Evolutionary conservation across 1,140 invertebrate genomes (phyloP), one percentile per base, ranked within the genome.

Genomic region (Drosophila orosa): DNA sequence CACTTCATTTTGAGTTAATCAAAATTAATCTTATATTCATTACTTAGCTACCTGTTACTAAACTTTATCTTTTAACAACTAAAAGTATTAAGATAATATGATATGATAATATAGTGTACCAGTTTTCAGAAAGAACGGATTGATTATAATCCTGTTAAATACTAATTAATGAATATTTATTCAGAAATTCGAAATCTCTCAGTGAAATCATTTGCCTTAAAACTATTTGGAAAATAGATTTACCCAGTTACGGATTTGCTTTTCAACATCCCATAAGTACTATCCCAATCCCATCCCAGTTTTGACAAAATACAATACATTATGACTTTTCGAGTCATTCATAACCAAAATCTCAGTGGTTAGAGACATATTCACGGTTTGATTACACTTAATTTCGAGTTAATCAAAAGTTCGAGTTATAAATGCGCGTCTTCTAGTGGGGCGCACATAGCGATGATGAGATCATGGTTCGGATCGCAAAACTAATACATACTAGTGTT

Each of bases 391-490:
- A 31, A 31, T 66, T 67, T 50, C 3, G 25, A 67, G 61, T 62
- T 67, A 50, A 69, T 69, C 65, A 71, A 71, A 71, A 55, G 24
- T 69, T 71, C 40, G 42, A 71, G 68, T 71, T 71, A 71, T 42
- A 87, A 76, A 78, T 83, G 76, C 76, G 80, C 74, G 80, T 89
- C 73, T 89, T 74, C 73, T 74, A 71, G 78, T 72, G 58, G 61
- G 73, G 73, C 76, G 65, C 65, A 68, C 35, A 52, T 71, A 56
- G 74, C 29, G 50, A 54, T 52, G 84, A 87, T 87, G 85, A 87
- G 84, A 87, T 87, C 84, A 87, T 87, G 63, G 74, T 68, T 76
- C 84, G 67, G 74, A 68, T 76, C 84, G 69, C 84, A 71, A 66
- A 87, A 84, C 78, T 82, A 80, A 84, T 77, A 80, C 60, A 83